Base-by-base conservation (phyloP, 2,797 vertebrate genomes). In the Eulemur mongoz region DNA sequence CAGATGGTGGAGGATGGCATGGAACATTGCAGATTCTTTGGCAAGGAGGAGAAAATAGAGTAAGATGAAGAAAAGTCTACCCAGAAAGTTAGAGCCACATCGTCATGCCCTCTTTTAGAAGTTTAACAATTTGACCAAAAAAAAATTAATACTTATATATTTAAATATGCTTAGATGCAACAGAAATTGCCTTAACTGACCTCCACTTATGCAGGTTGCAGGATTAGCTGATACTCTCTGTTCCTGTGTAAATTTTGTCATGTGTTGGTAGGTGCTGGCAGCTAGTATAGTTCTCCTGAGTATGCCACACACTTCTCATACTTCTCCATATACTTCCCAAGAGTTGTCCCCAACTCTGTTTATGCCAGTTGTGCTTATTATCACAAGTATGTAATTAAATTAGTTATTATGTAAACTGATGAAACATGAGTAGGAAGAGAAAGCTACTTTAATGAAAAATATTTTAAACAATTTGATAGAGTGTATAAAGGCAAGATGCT, bases 381-480 rank as follows among this genome's bases (percentile, higher is more conserved):
- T 35, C 9, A 18, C 80, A 75, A 52, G 25, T 80, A 57, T 48
- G 82, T 73, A 75, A 63, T 94, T 93, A 73, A 92, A 76, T 59
- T 82, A 92, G 6, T 69, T 84, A 80, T 50, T 91, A 52, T 65
- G 65, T 75, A 89, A 88, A 89, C 25, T n/a, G 59, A 85, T 89
- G 57, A 82, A 82, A 94, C 52, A 54, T 14, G 76, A 94, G 27
- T 63, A 83, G 67, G 69, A 86, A 82, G 89, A 93, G 85, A 91
- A 91, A 86, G n/a, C 20, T 90, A 67, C 84, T 75, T 94, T 70
- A 89, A n/a, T 15, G 43, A 92, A 75, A 91, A 94, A 27, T 73
- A 95, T 78, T 95, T 86, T 70, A 93, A 83, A 69, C 10, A 18
- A 67, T 95, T 93, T 40, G 23, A 83, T 79, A 75, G 54, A 86